phyloP scores from a whole-genome alignment of 2,113 vertebrate genomes.

The Probosciger aterrimus region DNA sequence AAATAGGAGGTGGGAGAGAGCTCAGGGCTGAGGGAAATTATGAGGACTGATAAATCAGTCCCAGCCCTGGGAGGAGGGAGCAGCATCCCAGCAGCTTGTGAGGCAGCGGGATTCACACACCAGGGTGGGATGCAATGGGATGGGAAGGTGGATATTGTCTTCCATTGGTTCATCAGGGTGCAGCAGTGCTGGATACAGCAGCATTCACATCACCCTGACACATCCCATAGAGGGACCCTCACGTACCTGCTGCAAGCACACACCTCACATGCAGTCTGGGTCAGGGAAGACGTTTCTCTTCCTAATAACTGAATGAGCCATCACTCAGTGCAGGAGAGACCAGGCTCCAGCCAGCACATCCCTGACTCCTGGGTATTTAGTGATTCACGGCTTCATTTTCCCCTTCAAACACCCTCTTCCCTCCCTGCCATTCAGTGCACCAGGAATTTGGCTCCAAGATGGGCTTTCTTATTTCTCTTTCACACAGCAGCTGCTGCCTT shows the following conservation, averaged over 20 bases:
- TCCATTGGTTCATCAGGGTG: not conserved
- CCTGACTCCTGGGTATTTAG: not conserved
- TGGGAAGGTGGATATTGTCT: not conserved
- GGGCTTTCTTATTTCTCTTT: not conserved
- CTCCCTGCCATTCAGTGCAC: not conserved
- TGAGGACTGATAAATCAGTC: not conserved
- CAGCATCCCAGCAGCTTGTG: not conserved
- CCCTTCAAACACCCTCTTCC: not conserved
- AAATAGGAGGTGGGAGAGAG: not conserved
- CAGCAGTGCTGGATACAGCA: not conserved
- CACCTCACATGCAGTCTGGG: not conserved
- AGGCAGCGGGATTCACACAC: not conserved
- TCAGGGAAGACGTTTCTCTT: not conserved
- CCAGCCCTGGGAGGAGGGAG: not conserved
- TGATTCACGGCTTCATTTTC: not conserved
- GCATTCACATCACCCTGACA: not conserved
- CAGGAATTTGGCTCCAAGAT: not conserved
- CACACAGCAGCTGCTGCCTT: conserved; percentile 31
- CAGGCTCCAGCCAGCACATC: not conserved
- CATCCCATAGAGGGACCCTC: not conserved
- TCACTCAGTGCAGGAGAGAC: not conserved
- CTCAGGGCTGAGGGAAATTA: not conserved
- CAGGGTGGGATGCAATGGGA: not conserved
- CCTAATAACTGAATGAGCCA: not conserved
- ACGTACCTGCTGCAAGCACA: not conserved